Conservation (phyloP, 2,888 invertebrate species). For the Linnaemya vulpina region DNA sequence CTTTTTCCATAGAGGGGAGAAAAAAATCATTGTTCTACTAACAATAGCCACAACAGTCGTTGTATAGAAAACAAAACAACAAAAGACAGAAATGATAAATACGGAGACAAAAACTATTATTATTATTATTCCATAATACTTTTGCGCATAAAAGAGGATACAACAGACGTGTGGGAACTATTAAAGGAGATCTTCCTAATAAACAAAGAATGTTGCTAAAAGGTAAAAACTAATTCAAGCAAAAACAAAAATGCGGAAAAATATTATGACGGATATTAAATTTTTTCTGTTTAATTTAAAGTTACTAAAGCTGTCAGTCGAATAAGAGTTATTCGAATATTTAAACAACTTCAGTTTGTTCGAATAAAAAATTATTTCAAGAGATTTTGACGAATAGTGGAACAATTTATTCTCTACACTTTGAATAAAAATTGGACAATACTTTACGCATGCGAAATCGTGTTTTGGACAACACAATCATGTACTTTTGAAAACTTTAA, state of each 20-base stretch:
- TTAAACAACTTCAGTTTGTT: too few species aligned
- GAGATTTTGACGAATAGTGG: too few species aligned
- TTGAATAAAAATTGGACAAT: too few species aligned
- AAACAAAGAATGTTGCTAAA: not conserved
- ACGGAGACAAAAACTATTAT: conserved; percentile 19
- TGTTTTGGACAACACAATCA: too few species aligned
- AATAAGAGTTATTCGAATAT: too few species aligned
- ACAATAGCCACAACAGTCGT: conserved; percentile 28
- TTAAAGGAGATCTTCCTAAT: not conserved
- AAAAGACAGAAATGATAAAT: not conserved
- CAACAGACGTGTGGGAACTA: not conserved
- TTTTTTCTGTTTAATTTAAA: too few species aligned
- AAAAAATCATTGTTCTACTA: conserved; percentile 24
- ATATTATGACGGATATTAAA: too few species aligned
- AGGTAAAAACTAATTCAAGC: conserved; percentile 1
- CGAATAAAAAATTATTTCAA: too few species aligned
- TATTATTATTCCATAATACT: conserved; percentile 13
- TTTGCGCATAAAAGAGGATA: not conserved
- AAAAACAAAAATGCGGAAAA: not conserved
- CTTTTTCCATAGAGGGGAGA: not conserved
- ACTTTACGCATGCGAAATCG: too few species aligned
- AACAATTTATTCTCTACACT: too few species aligned
- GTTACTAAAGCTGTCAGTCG: too few species aligned
- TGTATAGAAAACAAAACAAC: not conserved
- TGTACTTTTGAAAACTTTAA: too few species aligned